Conservation (phyloP, 2,888 invertebrate species). For the Nomada fabriciana region DNA sequence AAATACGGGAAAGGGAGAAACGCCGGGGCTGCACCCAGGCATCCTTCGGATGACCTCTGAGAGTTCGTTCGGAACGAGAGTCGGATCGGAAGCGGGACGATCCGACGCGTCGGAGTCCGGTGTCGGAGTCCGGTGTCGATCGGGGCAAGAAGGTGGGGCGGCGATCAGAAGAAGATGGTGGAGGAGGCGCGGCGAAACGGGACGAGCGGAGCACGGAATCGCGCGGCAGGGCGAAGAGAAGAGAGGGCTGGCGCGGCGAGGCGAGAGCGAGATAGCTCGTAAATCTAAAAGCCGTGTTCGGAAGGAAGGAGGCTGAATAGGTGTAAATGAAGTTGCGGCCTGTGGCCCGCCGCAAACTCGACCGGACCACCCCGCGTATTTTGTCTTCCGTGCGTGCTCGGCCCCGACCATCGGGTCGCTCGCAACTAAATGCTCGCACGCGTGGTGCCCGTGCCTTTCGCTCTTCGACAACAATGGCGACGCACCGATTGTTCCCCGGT, state of each 20-base stretch:
- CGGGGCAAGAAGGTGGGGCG: conserved; percentile 39
- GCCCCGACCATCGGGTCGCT: conserved; percentile 25
- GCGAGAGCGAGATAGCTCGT: conserved; percentile 76
- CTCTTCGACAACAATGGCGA: conserved; percentile 47
- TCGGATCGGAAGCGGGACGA: conserved; percentile 33
- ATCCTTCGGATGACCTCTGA: not conserved
- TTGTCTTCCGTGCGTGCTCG: conserved; percentile 68
- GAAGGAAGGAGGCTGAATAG: conserved; percentile 79
- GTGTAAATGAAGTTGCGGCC: conserved; percentile 84
- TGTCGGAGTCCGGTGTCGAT: conserved; percentile 17
- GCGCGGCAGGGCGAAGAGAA: conserved; percentile 5
- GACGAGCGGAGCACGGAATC: not conserved
- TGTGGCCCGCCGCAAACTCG: conserved; percentile 74
- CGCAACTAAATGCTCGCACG: conserved; percentile 64
- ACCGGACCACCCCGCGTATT: conserved; percentile 78
- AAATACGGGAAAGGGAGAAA: not conserved
- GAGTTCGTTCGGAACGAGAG: not conserved
- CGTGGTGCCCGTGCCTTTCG: conserved; percentile 57
- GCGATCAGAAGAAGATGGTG: conserved; percentile 36
- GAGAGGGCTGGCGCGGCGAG: conserved; percentile 31
- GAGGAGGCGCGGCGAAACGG: conserved; percentile 26
- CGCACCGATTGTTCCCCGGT: conserved; percentile 25
- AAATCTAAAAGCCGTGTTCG: conserved; percentile 76
- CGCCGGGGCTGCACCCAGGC: not conserved
- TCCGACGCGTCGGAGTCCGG: conserved; percentile 42